Evolutionary conservation across 1,140 invertebrate genomes (phyloP), one percentile per base, ranked within the genome.

Genomic region (Phymastichus coffea): DNA sequence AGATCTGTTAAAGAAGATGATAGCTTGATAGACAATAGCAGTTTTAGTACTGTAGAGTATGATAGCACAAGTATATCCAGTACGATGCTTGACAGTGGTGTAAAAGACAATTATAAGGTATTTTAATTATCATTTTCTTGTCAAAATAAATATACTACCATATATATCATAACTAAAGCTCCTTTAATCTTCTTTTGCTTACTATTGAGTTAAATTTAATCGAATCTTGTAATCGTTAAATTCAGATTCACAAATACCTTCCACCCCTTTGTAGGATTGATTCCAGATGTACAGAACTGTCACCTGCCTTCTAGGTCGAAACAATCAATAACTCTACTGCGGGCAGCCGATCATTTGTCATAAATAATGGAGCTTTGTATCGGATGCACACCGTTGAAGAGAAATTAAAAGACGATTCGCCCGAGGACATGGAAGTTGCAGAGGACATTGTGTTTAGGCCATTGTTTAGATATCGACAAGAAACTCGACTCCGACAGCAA

Each of bases 401-500:
- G 14, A 20, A 55, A 3, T 55, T 20, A 20, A 19, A 19, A 9
- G 4, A 28, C 3, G 25, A 41, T 20, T 19, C 38, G 10, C 4
- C 19, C 1, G 65, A 68, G n/a, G 72, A 78, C 44, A 72, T 79
- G 77, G 73, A 76, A 10, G 70, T 71, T 8, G 77, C 77, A 2
- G 76, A 76, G 44, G 73, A 78, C 40, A 77, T 78, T 7, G 68
- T 78, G 17, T 79, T 79, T 52, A 69, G 77, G 9, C 77, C 77
- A 1, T 64, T 79, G 17, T 79, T 79, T 28, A 71, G 68, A 48
- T 76, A 75, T 30, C 71, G 76, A 6, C 74, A 79, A 38, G 70
- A 76, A 52, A 49, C 65, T 7, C 63, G 64, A 9, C 47, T 62
- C 3, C 64, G 61, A 10, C 65, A 70, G 37, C 65, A 64, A n/a